Evolutionary conservation across 2,888 invertebrate genomes (phyloP), one percentile per base, ranked within the genome.

Genomic region (Mimas tiliae): DNA sequence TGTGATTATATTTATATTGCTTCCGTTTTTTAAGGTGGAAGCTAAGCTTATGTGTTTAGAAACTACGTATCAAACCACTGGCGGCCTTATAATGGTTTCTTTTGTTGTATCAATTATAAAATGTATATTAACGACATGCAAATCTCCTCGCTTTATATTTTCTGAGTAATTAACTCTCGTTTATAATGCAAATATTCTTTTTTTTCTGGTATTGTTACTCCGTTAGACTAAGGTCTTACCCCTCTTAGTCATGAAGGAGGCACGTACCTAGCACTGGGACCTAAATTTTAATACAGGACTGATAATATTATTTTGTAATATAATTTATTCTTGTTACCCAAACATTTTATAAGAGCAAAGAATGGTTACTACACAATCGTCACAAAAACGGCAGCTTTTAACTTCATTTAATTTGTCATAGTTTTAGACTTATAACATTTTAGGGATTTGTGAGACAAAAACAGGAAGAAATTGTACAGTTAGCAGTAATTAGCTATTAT

Each of bases 81-180:
- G 38, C 55, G 55, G 38, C 55, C 38, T 58, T 58, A 34, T 38
- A 16, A 58, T 12, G 19, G 19, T 58, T 42, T 42, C 38, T 38
- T 42, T 58, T 16, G 11, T 19, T 38, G 11, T 21, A 11, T 38
- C n/a, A 38, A 0, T 27, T 19, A 2, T 8, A 34, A 55, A 38
- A 58, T 42, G 58, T 58, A 42, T 7, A 19, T 58, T 58, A 50
- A 58, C 58, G 6, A 21, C 19, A 42, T 42, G 58, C 19, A 58
- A 58, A 58, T 58, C 58, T 42, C 2, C 27, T 27, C 4, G 16
- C 11, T 58, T 11, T 12, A 38, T 12, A 19, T 58, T 42, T 6
- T 21, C 12, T 11, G 38, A 38, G 9, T 42, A 12, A 42, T 58
- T 0, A 42, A 9, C 55, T 16, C 16, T 52, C 14, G 14, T 53